Conservation (phyloP, 2,797 vertebrate species). For the Steatocranus sp. region DNA sequence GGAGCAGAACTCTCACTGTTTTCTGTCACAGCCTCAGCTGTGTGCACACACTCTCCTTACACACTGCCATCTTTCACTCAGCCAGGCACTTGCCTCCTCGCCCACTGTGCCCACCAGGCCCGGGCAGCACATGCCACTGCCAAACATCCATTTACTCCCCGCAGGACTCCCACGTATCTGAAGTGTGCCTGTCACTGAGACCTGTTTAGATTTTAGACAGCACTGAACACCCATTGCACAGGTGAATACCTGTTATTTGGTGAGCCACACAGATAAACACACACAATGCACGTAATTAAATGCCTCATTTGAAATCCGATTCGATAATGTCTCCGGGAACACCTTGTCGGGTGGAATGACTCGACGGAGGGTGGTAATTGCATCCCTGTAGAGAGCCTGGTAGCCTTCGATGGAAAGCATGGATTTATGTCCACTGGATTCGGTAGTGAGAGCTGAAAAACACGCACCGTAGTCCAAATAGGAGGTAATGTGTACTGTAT, state of each 20-base stretch:
- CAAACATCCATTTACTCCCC: conserved; percentile 70
- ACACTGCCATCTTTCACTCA: conserved; percentile 71
- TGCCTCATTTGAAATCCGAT: conserved; percentile 74
- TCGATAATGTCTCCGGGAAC: conserved; percentile 69
- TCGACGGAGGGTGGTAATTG: conserved; percentile 71
- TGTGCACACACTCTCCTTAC: conserved; percentile 53
- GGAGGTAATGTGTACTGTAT: background rate
- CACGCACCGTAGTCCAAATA: background rate
- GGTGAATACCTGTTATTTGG: conserved; percentile 27
- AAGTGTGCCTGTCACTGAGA: conserved; percentile 52
- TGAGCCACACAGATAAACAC: background rate
- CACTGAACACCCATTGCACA: background rate
- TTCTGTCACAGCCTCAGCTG: conserved; percentile 71
- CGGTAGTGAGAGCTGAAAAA: conserved; percentile 21
- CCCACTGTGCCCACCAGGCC: conserved; percentile 64
- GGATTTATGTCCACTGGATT: conserved; percentile 50
- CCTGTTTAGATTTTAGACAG: conserved; percentile 27
- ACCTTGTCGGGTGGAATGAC: conserved; percentile 65
- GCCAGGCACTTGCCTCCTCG: conserved; percentile 60
- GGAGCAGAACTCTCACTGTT: conserved; percentile 63
- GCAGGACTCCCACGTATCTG: conserved; percentile 37
- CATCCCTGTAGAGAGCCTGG: conserved; percentile 63
- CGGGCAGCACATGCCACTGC: conserved; percentile 44
- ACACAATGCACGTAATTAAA: conserved; percentile 62
- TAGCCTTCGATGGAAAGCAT: conserved; percentile 48